Conservation (phyloP, 92 coral and sea anemone species). For the Actinernus sp. region DNA sequence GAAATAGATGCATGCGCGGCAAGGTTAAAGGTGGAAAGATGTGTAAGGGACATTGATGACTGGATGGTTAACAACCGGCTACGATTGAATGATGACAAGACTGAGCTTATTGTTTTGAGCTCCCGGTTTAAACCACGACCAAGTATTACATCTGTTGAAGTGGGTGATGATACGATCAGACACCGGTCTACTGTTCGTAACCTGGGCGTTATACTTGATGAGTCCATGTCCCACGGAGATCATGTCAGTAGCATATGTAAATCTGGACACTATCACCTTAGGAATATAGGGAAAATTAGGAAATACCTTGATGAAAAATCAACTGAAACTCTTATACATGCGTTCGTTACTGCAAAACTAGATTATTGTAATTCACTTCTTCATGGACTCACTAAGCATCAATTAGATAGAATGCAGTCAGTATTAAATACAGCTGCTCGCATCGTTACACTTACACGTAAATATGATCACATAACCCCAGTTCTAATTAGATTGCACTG, state of each 20-base stretch:
- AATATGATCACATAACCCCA: constrained; percentile 28
- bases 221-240: background rate
- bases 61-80: constrained; percentile 2
- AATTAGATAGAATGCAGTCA: background rate
- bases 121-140: constrained; percentile 3
- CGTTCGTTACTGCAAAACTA: constrained; percentile 11
- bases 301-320: background rate
- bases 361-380: constrained; percentile 20
- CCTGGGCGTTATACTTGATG: constrained; percentile 18
- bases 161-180: constrained; percentile 6
- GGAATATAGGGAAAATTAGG: constrained; percentile 6
- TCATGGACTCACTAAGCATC: constrained; percentile 8
- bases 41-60: background rate
- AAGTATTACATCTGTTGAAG: background rate
- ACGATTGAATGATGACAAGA: constrained; percentile 1
- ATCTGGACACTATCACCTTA: constrained; percentile 15
- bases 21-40: background rate
- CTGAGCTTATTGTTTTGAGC: background rate
- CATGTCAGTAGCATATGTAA: constrained; percentile 7
- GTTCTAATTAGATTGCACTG: constrained; percentile 17
- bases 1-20: background rate
- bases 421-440: constrained; percentile 15
- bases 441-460: constrained; percentile 18
- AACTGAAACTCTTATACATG: constrained; percentile 20
- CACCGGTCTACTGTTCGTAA: background rate